A percentile compares a stretch with the other conserved stretches of the same genome.
Conservation (phyloP, 2,113 vertebrate genomes). For the Brachypteracias leptosomus region DNA sequence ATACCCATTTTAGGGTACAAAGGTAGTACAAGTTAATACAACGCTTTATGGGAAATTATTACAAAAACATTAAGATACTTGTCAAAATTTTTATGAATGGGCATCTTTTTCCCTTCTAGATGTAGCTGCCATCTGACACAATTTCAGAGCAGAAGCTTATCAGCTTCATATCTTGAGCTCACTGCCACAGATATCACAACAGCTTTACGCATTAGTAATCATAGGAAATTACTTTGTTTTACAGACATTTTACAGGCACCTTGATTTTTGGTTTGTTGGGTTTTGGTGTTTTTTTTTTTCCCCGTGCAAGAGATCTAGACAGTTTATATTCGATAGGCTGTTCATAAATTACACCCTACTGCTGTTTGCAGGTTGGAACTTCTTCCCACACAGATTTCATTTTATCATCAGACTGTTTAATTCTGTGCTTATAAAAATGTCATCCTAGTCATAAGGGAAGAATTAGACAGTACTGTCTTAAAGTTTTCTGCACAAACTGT, state of each 20-base stretch:
- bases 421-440: slow-evolving; percentile 56
- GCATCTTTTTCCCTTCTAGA: not conserved
- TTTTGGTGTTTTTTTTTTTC: not conserved
- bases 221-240: not conserved
- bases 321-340: slow-evolving; percentile 31
- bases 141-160: not conserved
- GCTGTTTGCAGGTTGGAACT: slow-evolving; percentile 60
- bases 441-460: slow-evolving; percentile 55
- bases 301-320: not conserved
- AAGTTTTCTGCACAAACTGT: slow-evolving; percentile 24
- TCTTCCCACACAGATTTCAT: slow-evolving; percentile 64
- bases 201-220: not conserved
- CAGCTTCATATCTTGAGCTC: not conserved
- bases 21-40: not conserved
- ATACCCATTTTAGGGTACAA: not conserved
- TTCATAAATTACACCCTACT: slow-evolving; percentile 53
- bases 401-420: slow-evolving; percentile 64
- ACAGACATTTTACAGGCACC: not conserved
- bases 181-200: not conserved
- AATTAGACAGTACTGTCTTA: slow-evolving; percentile 20
- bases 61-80: not conserved
- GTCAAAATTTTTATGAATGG: not conserved
- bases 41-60: not conserved
- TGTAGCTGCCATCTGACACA: not conserved
- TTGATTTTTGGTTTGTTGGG: not conserved